Base-by-base conservation (phyloP, 2,888 invertebrate species). In the Ophraella communa region DNA sequence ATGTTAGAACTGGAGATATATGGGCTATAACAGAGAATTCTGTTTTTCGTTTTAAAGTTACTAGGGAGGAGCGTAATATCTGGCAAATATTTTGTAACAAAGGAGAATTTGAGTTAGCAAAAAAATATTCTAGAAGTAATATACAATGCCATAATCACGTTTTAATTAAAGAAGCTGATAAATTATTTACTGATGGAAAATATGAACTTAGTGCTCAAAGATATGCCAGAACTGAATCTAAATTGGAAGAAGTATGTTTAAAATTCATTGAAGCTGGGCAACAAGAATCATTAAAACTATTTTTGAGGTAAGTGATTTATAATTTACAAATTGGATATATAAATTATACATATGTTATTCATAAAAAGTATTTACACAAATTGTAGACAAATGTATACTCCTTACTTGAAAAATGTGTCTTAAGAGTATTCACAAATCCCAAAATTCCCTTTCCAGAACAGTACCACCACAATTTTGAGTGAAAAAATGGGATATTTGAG, bases 191-290 rank as follows among this genome's bases (percentile, higher is more conserved):
- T 4, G 88, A 90, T 69, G 89, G 89, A 63, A 86, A 92, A 82
- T 96, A 90, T 74, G 88, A 91, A 64, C 87, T 88, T 71, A 95
- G 96, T 79, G 98, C 98, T 0, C 86, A 89, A 73, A 88, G 93
- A 71, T 98, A 92, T 80, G 95, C 98, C 0, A 91, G 95, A 75
- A 96, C 97, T 0, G 90, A 92, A 74, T 91, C 92, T 44, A 93
- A 96, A 18, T 98, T 99, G 79, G 98, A 98, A 83, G 95, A 95
- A 73, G 90, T 98, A 35, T 94, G 96, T 59, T 84, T 98, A 10
- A 96, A 96, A 79, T 97, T 98, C 80, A 84, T 96, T 17, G 89
- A 92, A 79, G 71, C 74, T 0, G 88, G 91, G 62, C 87, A 96
- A 78, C 91, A 92, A 64, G 91, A 91, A 71, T 94, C 98, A 0